Evolutionary conservation across 1,140 invertebrate species (phyloP).

Genomic region (Drosophila santomea): DNA sequence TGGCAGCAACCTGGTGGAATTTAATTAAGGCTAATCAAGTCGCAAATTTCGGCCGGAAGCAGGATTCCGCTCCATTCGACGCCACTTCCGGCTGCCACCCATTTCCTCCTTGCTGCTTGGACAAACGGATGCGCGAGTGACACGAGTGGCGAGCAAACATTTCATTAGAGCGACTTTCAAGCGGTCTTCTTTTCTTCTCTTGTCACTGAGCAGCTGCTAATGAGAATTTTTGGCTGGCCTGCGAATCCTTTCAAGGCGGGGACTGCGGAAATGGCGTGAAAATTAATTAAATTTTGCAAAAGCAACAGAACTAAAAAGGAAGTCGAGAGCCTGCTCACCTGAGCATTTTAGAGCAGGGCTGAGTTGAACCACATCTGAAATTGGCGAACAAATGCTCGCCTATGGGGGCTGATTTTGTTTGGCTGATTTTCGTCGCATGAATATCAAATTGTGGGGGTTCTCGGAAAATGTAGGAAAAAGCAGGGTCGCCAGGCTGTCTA

Average conservation of each 20-base stretch:
- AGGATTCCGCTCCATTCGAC: slow-evolving; percentile 52
- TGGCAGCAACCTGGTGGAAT: slow-evolving; percentile 52
- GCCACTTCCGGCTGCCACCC: slow-evolving; percentile 43
- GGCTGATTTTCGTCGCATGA: slow-evolving; percentile 54
- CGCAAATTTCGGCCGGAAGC: slow-evolving; percentile 56
- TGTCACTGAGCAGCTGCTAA: slow-evolving; percentile 66
- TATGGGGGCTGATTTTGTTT: slow-evolving; percentile 71
- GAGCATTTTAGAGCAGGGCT: neutral
- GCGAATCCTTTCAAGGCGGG: slow-evolving; percentile 70
- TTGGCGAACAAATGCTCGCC: slow-evolving; percentile 57
- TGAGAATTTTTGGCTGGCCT: slow-evolving; percentile 71
- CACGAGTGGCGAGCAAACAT: slow-evolving; percentile 82
- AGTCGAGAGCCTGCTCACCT: slow-evolving; percentile 4
- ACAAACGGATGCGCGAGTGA: slow-evolving; percentile 73
- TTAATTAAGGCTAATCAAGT: slow-evolving; percentile 81
- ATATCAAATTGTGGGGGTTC: slow-evolving; percentile 27
- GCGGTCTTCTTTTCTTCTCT: slow-evolving; percentile 58
- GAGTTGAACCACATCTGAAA: slow-evolving; percentile 38
- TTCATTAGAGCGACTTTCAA: slow-evolving; percentile 79
- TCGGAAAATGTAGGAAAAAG: neutral
- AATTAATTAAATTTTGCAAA: slow-evolving; percentile 82
- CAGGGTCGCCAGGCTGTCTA: slow-evolving; percentile 32
- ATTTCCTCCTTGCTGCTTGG: slow-evolving; percentile 4
- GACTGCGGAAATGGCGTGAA: slow-evolving; percentile 71
- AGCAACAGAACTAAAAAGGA: slow-evolving; percentile 17